Percentiles rank a stretch among this genome's conserved stretches.
Conservation (phyloP, 2,113 vertebrate species). For the Cyanistes caeruleus region DNA sequence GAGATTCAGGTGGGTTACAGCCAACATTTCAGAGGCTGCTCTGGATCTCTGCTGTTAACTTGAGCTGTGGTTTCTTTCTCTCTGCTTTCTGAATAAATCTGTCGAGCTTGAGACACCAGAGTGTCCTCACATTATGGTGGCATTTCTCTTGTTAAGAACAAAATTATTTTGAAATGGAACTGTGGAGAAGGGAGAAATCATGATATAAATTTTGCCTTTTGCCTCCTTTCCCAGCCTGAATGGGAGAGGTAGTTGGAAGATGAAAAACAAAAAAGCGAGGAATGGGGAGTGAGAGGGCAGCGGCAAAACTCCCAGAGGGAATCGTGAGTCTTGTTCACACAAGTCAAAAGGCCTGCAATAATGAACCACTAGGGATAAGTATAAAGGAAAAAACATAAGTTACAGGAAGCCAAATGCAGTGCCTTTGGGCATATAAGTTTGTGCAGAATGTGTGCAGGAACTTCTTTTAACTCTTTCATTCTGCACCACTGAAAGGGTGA, state of each 20-base stretch:
- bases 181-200: background rate
- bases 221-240: background rate
- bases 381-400: slow-evolving; percentile 1
- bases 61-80: background rate
- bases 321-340: slow-evolving; percentile 60
- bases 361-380: background rate
- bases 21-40: background rate
- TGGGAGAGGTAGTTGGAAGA: slow-evolving; percentile 10
- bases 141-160: background rate
- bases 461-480: slow-evolving; percentile 10
- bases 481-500: background rate
- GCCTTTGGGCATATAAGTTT: background rate
- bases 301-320: background rate
- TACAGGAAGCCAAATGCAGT: slow-evolving; percentile 22
- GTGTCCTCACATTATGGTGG: background rate
- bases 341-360: slow-evolving; percentile 41
- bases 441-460: background rate
- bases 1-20: background rate
- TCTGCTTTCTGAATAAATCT: background rate
- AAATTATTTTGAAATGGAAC: background rate
- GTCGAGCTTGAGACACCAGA: background rate
- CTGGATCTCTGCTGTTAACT: background rate
- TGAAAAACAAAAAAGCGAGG: background rate
- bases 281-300: background rate
- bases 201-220: background rate